Percentiles rank a stretch among this genome's conserved stretches.
Conservation (phyloP, 2,797 vertebrate genomes). For the Eremophila alpestris region DNA sequence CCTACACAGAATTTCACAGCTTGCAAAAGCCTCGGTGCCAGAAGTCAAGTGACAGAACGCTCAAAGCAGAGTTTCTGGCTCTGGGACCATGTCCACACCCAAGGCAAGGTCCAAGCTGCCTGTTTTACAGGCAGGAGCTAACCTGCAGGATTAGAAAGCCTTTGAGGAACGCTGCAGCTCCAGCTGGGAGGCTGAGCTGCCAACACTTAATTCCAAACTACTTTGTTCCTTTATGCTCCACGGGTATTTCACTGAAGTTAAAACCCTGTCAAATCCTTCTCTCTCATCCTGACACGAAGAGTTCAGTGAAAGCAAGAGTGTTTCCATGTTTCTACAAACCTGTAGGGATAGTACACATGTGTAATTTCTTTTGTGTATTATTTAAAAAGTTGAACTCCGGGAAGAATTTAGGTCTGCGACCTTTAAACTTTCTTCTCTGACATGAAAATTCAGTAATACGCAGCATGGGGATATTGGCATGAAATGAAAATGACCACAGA, state of each 20-base stretch:
- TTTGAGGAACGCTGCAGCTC: not conserved
- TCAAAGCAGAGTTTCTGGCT: not conserved
- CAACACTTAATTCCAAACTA: not conserved
- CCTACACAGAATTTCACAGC: not conserved
- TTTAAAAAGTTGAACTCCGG: constrained; percentile 30
- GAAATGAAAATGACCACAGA: constrained; percentile 68
- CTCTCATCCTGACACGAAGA: not conserved
- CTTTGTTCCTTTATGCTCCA: not conserved
- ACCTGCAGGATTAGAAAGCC: not conserved
- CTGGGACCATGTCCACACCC: not conserved
- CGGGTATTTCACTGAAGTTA: not conserved
- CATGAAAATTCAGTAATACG: constrained; percentile 48
- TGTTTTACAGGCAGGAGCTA: not conserved
- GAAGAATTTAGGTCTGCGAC: constrained; percentile 64
- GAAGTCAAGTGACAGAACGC: not conserved
- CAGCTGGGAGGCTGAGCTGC: not conserved
- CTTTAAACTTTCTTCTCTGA: constrained; percentile 68
- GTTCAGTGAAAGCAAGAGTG: not conserved
- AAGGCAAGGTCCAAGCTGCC: not conserved
- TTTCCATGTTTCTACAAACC: not conserved
- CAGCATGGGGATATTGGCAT: constrained; percentile 52
- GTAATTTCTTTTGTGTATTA: constrained; percentile 14
- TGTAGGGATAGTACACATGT: not conserved
- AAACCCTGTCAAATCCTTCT: not conserved
- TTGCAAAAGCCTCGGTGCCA: not conserved